phyloP scores from a whole-genome alignment of 2,797 vertebrate species.

The Amazona ochrocephala region DNA sequence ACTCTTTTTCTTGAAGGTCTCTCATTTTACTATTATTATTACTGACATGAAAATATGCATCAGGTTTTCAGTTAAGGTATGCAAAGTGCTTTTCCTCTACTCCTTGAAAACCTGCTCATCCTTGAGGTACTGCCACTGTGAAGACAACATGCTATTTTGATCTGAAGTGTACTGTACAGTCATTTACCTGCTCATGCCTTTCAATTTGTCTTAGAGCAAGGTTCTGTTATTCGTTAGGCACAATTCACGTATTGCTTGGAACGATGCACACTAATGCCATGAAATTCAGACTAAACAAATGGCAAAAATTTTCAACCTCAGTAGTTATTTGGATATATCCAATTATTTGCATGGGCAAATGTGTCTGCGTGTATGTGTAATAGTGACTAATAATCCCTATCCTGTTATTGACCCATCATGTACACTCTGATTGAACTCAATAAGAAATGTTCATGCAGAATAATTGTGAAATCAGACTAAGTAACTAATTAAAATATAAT shows the following conservation, averaged over 20 bases:
- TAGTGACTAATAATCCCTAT: slow-evolving; percentile 52
- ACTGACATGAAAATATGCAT: background rate
- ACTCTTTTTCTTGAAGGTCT: background rate
- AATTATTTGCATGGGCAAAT: slow-evolving; percentile 65
- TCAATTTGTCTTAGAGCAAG: slow-evolving; percentile 23
- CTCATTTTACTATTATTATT: background rate
- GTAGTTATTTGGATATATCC: slow-evolving; percentile 59
- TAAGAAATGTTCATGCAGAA: slow-evolving; percentile 17
- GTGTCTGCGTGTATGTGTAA: slow-evolving; percentile 1
- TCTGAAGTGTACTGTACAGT: background rate
- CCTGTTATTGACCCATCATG: slow-evolving; percentile 47
- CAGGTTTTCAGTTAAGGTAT: background rate
- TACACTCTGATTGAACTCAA: slow-evolving; percentile 23
- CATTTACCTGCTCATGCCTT: background rate
- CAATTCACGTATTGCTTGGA: slow-evolving; percentile 31
- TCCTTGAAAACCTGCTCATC: background rate
- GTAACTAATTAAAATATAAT: slow-evolving; percentile 18
- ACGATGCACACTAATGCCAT: slow-evolving; percentile 16
- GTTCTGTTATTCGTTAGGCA: background rate
- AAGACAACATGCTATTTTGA: background rate
- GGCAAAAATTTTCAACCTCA: slow-evolving; percentile 64
- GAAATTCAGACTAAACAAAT: slow-evolving; percentile 55
- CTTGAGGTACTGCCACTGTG: background rate
- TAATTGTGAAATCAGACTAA: slow-evolving; percentile 41
- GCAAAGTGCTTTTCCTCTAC: background rate